Conservation (phyloP, 1,140 invertebrate genomes). For the Rhopalosiphum maidis region DNA sequence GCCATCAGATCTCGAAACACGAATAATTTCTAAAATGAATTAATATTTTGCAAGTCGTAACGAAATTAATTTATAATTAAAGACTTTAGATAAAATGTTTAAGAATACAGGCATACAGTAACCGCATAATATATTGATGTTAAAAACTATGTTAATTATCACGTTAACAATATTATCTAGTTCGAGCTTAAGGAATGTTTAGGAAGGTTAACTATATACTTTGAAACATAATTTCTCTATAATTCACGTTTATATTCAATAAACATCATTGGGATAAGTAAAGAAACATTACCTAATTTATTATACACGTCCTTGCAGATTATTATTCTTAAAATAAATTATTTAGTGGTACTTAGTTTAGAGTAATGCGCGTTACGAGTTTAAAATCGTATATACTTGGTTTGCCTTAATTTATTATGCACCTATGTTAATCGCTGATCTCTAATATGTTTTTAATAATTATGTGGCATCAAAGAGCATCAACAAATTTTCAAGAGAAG, state of each 20-base stretch:
- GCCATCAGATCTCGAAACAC: not conserved
- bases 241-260: not conserved
- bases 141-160: not conserved
- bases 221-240: not conserved
- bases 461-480: no score
- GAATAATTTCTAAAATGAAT: not conserved
- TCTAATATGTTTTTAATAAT: not conserved
- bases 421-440: not conserved
- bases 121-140: not conserved
- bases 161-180: not conserved
- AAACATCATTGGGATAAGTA: not conserved
- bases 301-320: not conserved
- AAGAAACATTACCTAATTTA: not conserved
- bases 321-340: slow-evolving; percentile 3
- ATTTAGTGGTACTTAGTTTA: not conserved
- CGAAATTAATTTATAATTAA: not conserved
- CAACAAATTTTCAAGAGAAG: no score
- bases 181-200: not conserved
- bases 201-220: not conserved
- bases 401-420: not conserved
- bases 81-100: not conserved
- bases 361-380: not conserved
- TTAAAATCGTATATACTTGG: not conserved
- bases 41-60: not conserved
- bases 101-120: not conserved